Percentiles rank a stretch among this genome's conserved stretches.
Conservation (phyloP, 1,140 invertebrate genomes). For the Gyrodactylus bullatarudis region DNA sequence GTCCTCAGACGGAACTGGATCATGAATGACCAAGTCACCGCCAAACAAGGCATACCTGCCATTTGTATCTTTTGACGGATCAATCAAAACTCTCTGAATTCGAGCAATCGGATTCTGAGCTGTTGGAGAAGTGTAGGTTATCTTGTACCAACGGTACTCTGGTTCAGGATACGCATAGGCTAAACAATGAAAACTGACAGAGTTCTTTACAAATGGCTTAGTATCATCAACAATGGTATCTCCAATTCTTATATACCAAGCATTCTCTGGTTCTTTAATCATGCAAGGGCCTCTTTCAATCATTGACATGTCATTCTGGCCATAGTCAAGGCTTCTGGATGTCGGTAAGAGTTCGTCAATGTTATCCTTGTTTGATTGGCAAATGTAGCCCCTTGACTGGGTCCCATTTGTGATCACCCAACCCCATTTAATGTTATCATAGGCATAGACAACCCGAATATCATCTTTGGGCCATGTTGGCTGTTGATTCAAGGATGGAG, state of each 20-base stretch:
- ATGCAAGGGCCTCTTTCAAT: slow-evolving; percentile 11
- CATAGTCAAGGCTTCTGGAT: not conserved
- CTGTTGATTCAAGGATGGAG: slow-evolving; percentile 30
- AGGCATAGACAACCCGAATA: slow-evolving; percentile 20
- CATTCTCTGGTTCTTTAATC: not conserved
- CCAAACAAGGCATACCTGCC: slow-evolving; percentile 56
- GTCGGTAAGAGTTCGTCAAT: not conserved
- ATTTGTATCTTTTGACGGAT: slow-evolving; percentile 23
- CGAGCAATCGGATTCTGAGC: slow-evolving; percentile 39
- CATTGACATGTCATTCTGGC: slow-evolving; percentile 4
- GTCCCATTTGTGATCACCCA: not conserved
- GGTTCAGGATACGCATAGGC: not conserved
- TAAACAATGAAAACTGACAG: not conserved
- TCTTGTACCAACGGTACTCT: not conserved
- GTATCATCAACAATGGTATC: not conserved
- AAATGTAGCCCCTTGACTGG: not conserved
- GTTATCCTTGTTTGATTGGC: not conserved
- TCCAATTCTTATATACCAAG: not conserved
- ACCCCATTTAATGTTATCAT: slow-evolving; percentile 9
- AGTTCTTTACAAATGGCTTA: not conserved
- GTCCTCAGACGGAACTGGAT: slow-evolving; percentile 33
- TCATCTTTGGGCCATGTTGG: slow-evolving; percentile 28
- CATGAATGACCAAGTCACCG: slow-evolving; percentile 50
- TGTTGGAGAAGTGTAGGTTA: slow-evolving; percentile 23
- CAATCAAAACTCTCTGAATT: slow-evolving; percentile 20